phyloP scores from a whole-genome alignment of 2,113 vertebrate genomes.

The Poicephalus gulielmi region DNA sequence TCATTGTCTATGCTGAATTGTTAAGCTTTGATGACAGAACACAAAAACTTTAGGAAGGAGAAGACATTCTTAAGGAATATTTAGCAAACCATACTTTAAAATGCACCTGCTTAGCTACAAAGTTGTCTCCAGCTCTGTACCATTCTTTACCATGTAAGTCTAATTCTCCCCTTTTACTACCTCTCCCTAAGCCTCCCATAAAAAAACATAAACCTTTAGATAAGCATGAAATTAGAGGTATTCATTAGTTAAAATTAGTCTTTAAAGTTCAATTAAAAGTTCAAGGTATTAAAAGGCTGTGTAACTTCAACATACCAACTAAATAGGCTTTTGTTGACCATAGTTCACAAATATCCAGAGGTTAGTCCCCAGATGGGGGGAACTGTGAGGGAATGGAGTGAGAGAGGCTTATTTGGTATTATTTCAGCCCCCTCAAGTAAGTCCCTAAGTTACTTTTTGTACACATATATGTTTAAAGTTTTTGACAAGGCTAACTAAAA shows the following conservation, averaged over 20 bases:
- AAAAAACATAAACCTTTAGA: background rate
- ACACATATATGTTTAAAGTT: background rate
- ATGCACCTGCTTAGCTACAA: background rate
- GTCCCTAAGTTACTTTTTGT: background rate
- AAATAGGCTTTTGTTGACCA: background rate
- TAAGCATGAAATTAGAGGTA: background rate
- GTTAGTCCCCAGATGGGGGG: rapidly evolving
- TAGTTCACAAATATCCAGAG: background rate
- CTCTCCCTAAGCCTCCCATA: background rate
- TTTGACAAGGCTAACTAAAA: background rate
- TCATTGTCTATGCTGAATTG: background rate
- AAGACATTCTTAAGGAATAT: background rate
- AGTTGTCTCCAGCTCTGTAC: background rate
- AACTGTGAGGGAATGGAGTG: rapidly evolving
- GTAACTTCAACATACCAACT: background rate
- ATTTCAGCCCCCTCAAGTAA: background rate
- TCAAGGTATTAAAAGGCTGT: background rate
- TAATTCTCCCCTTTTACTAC: background rate
- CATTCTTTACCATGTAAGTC: background rate
- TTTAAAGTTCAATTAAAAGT: background rate
- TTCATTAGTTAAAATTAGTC: background rate
- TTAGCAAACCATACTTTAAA: background rate
- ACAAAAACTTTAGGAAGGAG: background rate
- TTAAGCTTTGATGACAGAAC: background rate
- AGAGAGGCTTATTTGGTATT: background rate